Conservation (phyloP, 1,140 invertebrate species). For the Neotoxoptera formosana region DNA sequence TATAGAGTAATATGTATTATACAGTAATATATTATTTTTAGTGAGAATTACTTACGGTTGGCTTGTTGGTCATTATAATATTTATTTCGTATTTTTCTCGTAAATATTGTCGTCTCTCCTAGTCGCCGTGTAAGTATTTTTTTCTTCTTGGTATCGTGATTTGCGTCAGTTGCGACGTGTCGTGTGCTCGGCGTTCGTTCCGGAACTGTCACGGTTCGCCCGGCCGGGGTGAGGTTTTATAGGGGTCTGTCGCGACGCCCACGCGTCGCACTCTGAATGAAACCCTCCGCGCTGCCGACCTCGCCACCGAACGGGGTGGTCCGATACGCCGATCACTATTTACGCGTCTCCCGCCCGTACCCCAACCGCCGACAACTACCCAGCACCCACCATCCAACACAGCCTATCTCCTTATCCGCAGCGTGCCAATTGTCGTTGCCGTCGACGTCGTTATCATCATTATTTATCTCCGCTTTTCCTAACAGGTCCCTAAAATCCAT, state of each 20-base stretch:
- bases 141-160: neutral
- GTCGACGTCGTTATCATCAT: neutral
- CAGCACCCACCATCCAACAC: neutral
- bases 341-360: neutral
- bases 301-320: too few relatives aligned
- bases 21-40: neutral
- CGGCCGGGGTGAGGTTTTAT: constrained; percentile 43
- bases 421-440: neutral
- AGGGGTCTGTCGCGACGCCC: constrained; percentile 29
- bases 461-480: constrained; percentile 22
- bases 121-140: neutral
- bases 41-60: neutral
- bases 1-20: neutral
- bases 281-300: neutral
- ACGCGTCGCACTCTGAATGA: constrained; percentile 52
- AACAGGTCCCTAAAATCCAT: constrained; percentile 25
- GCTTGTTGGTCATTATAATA: neutral
- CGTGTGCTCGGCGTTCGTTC: neutral
- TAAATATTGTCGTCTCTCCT: neutral
- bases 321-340: constrained; percentile 5
- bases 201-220: constrained; percentile 31
- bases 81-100: neutral
- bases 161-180: neutral
- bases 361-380: neutral
- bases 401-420: neutral